Evolutionary conservation across 2,113 vertebrate species (phyloP).

Genomic region (Okapia johnstoni): DNA sequence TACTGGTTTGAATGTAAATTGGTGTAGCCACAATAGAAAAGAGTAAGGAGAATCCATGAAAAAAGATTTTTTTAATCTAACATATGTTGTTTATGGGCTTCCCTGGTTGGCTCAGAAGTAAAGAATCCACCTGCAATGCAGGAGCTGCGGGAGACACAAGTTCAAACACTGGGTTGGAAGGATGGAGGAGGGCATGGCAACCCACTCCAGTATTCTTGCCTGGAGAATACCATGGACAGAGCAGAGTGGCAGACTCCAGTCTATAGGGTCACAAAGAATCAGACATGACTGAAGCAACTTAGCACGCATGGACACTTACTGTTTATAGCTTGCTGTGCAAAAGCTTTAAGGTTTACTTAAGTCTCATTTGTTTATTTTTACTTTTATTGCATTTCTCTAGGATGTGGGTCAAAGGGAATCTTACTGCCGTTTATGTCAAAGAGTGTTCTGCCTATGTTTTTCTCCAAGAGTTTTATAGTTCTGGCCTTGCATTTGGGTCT

Average conservation of each 20-base stretch:
- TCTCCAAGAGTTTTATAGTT: not conserved
- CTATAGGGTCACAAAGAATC: not conserved
- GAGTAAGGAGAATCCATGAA: not conserved
- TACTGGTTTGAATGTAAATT: not conserved
- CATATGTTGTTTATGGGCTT: not conserved
- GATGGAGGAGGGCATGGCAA: not conserved
- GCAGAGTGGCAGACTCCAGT: not conserved
- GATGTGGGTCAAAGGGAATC: not conserved
- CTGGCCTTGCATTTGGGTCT: not conserved
- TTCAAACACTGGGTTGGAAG: not conserved
- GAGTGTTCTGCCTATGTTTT: not conserved
- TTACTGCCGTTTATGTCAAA: not conserved
- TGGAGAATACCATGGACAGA: not conserved
- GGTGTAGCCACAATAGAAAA: not conserved
- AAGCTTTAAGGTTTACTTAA: not conserved
- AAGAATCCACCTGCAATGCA: not conserved
- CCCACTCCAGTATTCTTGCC: not conserved
- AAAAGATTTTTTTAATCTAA: not conserved
- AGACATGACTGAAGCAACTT: not conserved
- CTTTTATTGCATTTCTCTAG: not conserved
- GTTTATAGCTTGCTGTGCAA: not conserved
- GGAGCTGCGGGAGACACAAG: not conserved
- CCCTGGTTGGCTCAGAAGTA: not conserved
- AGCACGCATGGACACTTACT: not conserved
- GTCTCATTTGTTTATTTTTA: not conserved